A percentile compares a stretch with the other conserved stretches of the same genome.
Evolutionary conservation across 2,113 vertebrate species (phyloP).

Genomic region (Caranx melampygus): DNA sequence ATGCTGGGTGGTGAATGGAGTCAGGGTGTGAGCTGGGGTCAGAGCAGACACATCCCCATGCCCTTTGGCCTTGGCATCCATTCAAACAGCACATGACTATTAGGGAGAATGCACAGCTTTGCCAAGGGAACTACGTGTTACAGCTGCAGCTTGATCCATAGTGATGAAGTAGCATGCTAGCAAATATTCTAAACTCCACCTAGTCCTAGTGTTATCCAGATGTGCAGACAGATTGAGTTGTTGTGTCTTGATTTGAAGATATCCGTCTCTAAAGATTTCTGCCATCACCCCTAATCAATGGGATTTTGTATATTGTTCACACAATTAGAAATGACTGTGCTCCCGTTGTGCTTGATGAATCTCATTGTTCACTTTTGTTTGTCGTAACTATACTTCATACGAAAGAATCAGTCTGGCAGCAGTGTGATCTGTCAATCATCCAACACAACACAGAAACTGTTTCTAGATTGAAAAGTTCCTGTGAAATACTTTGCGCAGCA

Average conservation of each 20-base stretch:
- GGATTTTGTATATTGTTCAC: background rate
- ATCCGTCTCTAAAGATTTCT: background rate
- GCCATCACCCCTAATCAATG: background rate
- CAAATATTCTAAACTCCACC: background rate
- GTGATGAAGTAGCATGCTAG: background rate
- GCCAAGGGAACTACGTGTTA: background rate
- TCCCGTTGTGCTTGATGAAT: background rate
- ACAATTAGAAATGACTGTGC: background rate
- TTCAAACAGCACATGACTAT: conserved; percentile 66
- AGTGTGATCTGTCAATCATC: background rate
- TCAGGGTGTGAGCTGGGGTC: conserved; percentile 70
- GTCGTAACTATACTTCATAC: background rate
- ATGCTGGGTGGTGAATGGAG: conserved; percentile 73
- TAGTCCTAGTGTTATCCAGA: background rate
- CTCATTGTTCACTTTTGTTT: background rate
- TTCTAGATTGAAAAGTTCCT: background rate
- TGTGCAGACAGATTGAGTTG: background rate
- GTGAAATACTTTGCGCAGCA: background rate
- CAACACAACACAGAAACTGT: background rate
- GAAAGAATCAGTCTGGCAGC: background rate
- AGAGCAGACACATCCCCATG: conserved; percentile 56
- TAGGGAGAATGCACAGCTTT: conserved; percentile 36
- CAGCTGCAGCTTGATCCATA: conserved; percentile 37
- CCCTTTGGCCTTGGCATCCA: conserved; percentile 61
- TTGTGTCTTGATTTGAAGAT: background rate